A percentile compares a stretch with the other conserved stretches of the same genome.
Evolutionary conservation across 1,140 invertebrate species (phyloP).

Genomic region (Drosophila murphyi): DNA sequence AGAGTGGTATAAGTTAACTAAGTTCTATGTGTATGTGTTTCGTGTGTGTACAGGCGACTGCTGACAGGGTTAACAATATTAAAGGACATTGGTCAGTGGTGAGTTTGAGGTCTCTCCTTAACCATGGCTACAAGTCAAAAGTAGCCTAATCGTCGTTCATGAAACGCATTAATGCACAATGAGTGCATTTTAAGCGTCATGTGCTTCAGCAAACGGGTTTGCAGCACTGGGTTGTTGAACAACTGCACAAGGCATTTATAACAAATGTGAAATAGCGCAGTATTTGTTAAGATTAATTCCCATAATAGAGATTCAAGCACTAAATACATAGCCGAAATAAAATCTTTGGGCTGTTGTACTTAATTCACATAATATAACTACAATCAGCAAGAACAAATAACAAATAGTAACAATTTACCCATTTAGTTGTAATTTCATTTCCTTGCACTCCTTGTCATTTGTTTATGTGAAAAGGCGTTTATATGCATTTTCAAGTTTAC

Average conservation of each 20-base stretch:
- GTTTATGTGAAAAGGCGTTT: not conserved
- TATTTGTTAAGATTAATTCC: not conserved
- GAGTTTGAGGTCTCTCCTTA: not conserved
- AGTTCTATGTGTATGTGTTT: not conserved
- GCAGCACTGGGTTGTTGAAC: slow-evolving; percentile 44
- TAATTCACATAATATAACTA: no score
- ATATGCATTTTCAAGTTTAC: slow-evolving; percentile 8
- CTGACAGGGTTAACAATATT: not conserved
- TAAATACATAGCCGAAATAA: no score
- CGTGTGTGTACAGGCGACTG: not conserved
- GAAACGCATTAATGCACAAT: slow-evolving; percentile 67
- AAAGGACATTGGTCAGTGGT: not conserved
- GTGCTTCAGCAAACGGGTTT: slow-evolving; percentile 67
- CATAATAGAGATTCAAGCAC: no score
- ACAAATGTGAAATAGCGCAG: not conserved
- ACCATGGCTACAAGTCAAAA: slow-evolving; percentile 5
- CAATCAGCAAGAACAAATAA: no score
- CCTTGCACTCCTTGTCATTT: not conserved
- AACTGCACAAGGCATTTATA: slow-evolving; percentile 40
- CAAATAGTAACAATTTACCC: no score
- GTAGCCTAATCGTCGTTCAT: not conserved
- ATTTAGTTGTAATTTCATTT: not conserved
- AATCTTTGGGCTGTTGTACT: no score
- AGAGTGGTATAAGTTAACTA: not conserved
- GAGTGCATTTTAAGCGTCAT: slow-evolving; percentile 69